phyloP scores from a whole-genome alignment of 1,140 invertebrate species.

The Trypoxylus dichotomus region DNA sequence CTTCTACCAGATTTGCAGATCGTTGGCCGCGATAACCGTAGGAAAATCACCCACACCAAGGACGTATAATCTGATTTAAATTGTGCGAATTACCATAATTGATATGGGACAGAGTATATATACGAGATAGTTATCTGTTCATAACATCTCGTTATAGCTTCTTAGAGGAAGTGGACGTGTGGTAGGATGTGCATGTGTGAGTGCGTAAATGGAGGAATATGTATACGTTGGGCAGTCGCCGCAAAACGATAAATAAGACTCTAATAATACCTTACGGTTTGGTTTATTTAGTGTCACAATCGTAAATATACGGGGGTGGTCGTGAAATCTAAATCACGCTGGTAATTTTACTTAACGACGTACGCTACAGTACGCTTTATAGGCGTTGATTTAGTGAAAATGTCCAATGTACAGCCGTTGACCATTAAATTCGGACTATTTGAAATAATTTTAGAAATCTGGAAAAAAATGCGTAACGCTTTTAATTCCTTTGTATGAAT shows the following conservation, averaged over 20 bases:
- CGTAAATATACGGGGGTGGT: background rate
- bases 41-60: constrained; percentile 26
- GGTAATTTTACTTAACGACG: background rate
- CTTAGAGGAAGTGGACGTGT: constrained; percentile 17
- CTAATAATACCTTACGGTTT: constrained; percentile 21
- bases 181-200: background rate
- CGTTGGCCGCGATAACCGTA: background rate
- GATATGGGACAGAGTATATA: constrained; percentile 26
- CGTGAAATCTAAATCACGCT: background rate
- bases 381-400: background rate
- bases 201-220: background rate
- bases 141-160: constrained; percentile 28
- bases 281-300: constrained; percentile 27
- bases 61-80: constrained; percentile 29
- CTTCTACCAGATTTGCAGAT: constrained; percentile 26
- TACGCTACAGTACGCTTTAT: background rate
- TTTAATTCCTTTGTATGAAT: too few species aligned
- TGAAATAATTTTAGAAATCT: too few species aligned
- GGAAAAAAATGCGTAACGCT: too few species aligned
- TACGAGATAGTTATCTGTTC: constrained; percentile 23
- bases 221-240: background rate
- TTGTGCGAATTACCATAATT: constrained; percentile 29
- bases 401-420: too few species aligned
- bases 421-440: too few species aligned
- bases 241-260: constrained; percentile 24